Percentiles rank a stretch among this genome's conserved stretches.
Conservation (phyloP, 2,113 vertebrate species). For the Paramormyrops kingsleyae region DNA sequence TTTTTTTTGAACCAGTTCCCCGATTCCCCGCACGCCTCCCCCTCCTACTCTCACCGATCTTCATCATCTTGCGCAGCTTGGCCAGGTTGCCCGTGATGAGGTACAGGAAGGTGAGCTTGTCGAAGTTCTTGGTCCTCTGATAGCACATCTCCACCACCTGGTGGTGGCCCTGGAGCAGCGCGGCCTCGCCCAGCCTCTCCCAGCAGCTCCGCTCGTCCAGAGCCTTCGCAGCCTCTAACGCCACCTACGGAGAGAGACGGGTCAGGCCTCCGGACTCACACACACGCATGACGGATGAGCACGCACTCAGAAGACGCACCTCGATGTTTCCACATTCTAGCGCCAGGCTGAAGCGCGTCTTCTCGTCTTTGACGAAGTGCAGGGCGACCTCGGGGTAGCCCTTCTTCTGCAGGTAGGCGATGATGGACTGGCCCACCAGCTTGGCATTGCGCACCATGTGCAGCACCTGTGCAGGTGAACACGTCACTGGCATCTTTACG, state of each 20-base stretch:
- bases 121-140: slow-evolving; percentile 96
- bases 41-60: slow-evolving; percentile 72
- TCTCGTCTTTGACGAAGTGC: slow-evolving; percentile 96
- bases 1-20: background rate
- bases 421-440: slow-evolving; percentile 95
- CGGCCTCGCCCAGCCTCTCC: slow-evolving; percentile 91
- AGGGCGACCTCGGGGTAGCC: slow-evolving; percentile 93
- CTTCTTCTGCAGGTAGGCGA: slow-evolving; percentile 95
- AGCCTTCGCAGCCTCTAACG: slow-evolving; percentile 89
- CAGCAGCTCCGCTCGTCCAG: slow-evolving; percentile 91
- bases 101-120: slow-evolving; percentile 93
- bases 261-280: background rate
- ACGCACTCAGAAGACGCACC: slow-evolving; percentile 36
- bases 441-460: slow-evolving; percentile 97
- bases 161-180: slow-evolving; percentile 90
- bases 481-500: background rate
- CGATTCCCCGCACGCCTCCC: background rate
- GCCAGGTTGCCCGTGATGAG: slow-evolving; percentile 94
- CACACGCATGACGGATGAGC: slow-evolving; percentile 31
- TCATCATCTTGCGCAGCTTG: slow-evolving; percentile 98
- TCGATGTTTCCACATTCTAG: slow-evolving; percentile 91
- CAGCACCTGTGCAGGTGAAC: slow-evolving; percentile 68
- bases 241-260: slow-evolving; percentile 58
- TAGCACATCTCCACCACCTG: slow-evolving; percentile 99
- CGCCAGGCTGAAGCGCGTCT: slow-evolving; percentile 90